Base-by-base conservation (phyloP, 2,888 invertebrate genomes). In the Cheilosia vernalis region DNA sequence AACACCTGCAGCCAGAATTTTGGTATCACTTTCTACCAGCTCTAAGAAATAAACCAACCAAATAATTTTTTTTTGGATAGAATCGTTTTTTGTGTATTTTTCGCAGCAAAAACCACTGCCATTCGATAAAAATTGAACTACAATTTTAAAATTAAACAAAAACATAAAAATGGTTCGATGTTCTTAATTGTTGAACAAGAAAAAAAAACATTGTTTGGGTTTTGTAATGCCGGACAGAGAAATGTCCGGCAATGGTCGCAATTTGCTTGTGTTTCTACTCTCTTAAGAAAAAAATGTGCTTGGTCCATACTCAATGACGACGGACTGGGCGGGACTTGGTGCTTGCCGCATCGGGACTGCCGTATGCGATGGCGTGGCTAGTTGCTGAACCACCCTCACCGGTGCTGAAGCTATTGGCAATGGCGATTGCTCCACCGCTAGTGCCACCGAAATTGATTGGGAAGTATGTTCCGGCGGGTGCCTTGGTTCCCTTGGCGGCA, bases 321-420 rank as follows among this genome's bases (percentile, higher is more conserved):
- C 85, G 85, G 19, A 51, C 89, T 64, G 91, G 90, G 73, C 89
- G 91, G 53, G 86, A 87, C 47, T 90, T 90, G 37, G 89, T 88
- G 67, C 89, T 89, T 4, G 87, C 90, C 17, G 89, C 88, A 21
- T 92, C 91, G 37, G 92, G 92, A 1, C 90, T 90, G 33, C 92
- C 92, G 67, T 92, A 92, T 30, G 92, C 92, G 49, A 91, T 92
- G 77, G 92, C 92, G 72, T 91, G 92, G 63, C 92, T 92, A 40
- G 91, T 91, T 76, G 92, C 92, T 2, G 91, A 88, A 27, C 92
- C 92, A 66, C 92, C 91, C 87, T 92, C 92, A 15, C 92, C 92
- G 17, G 92, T 92, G 88, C 92, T 92, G 88, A 91, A 92, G 37
- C 92, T 91, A 87, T 92, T 92, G 87, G 92, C 92, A 88, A 92